Percentiles rank a stretch among this genome's conserved stretches.
These are phyloP conservation scores for Atopsyche davidsoni DNA, from an alignment of 1,140 invertebrate species.

Conservation along the genomic window DNA sequence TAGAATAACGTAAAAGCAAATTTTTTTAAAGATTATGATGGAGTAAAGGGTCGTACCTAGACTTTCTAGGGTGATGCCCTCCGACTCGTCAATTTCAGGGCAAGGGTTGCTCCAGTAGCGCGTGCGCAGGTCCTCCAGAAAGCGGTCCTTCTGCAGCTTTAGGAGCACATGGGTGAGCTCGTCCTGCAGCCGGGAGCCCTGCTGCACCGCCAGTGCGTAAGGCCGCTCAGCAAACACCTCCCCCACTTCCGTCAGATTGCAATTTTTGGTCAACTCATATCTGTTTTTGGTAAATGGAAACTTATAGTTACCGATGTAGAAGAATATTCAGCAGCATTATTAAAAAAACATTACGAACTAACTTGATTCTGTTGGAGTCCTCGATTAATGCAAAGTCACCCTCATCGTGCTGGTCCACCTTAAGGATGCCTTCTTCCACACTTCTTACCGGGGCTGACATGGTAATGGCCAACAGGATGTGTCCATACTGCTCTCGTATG, in stretches of 20 bases:
- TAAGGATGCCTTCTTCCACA: conserved; percentile 66
- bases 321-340: too few species aligned
- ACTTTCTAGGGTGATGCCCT: conserved; percentile 82
- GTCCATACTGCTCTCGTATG: conserved; percentile 83
- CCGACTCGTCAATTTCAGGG: conserved; percentile 68
- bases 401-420: conserved; percentile 67
- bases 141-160: conserved; percentile 77
- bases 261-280: conserved; percentile 76
- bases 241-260: conserved; percentile 80
- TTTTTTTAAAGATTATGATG: conserved; percentile 6
- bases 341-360: too few species aligned
- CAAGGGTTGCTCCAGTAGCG: conserved; percentile 84
- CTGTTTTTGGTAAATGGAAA: too few species aligned
- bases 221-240: conserved; percentile 85
- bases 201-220: conserved; percentile 80
- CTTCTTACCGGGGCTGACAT: conserved; percentile 64
- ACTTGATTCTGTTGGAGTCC: conserved; percentile 75
- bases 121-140: conserved; percentile 67
- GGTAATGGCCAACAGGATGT: conserved; percentile 77
- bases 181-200: conserved; percentile 73
- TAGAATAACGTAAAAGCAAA: background rate
- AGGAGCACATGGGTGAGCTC: conserved; percentile 73
- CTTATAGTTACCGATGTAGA: too few species aligned
- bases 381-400: conserved; percentile 87
- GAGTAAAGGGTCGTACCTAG: too few species aligned